Base-by-base conservation (phyloP, 2,113 vertebrate species). In the Sisor rabdophorus region DNA sequence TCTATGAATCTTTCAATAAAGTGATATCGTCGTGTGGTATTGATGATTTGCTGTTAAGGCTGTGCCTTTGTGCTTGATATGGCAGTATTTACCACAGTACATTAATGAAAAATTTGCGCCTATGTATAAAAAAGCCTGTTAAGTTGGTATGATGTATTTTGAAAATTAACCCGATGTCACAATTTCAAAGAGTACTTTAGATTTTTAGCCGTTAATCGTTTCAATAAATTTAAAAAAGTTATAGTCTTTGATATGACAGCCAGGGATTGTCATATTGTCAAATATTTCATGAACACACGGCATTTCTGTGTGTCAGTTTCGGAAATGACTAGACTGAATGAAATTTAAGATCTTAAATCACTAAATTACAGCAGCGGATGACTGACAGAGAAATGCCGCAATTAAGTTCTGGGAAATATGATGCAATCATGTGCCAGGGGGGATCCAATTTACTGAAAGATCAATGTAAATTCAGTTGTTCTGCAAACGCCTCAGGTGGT, bases 331-430 rank as follows among this genome's bases (percentile, higher is more conserved):
- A 36, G 56, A 81, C 79, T 44, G 55, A 80, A 55, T 79, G 61
- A 70, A 63, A 71, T 54, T 76, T 73, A 73, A 71, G 63, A 58
- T 69, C 70, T 71, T 81, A 84, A 84, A 79, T 73, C 64, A 71
- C 64, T 58, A 65, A 76, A 79, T 68, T 56, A 17, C 5, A n/a
- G 55, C 64, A 9, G 26, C 69, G 65, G 71, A 84, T 77, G 69
- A 79, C 59, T 75, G 55, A 71, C 65, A 75, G 28, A 20, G 48
- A 61, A 73, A 78, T 53, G 71, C 48, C 80, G 67, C 59, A 68
- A 36, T 82, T 52, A 28, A 76, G 79, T 80, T 82, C 56, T 76
- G 78, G 81, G 76, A 82, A 82, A 73, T 47, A 56, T 64, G 64
- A 76, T 60, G 63, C 64, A 69, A 72, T 20, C 30, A 16, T 67